A percentile compares a stretch with the other conserved stretches of the same genome.
phyloP scores from a whole-genome alignment of 2,113 vertebrate genomes.

The Mirza zaza region DNA sequence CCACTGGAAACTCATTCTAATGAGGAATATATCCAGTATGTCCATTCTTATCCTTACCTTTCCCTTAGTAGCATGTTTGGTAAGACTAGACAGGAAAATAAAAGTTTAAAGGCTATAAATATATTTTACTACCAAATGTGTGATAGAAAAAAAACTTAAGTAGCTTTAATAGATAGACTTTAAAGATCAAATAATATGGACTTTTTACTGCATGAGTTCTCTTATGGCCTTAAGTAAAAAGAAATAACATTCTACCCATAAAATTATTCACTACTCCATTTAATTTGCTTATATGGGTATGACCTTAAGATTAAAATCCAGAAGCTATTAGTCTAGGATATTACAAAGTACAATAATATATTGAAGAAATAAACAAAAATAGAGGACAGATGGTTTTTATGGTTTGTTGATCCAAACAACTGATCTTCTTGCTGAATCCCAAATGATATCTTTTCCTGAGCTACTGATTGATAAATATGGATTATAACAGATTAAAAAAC shows the following conservation, averaged over 20 bases:
- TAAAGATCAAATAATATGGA: not conserved
- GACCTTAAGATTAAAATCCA: conserved; percentile 29
- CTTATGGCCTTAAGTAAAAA: conserved; percentile 17
- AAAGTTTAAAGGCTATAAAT: not conserved
- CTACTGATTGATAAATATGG: conserved; percentile 30
- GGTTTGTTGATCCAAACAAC: conserved; percentile 20
- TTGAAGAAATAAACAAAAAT: conserved; percentile 36
- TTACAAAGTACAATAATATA: not conserved
- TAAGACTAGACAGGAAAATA: not conserved
- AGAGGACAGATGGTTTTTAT: conserved; percentile 51
- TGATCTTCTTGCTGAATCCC: not conserved
- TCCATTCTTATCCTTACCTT: not conserved
- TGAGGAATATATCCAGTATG: not conserved
- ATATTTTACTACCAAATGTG: not conserved
- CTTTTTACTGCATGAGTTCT: not conserved
- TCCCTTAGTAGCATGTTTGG: not conserved
- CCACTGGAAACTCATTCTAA: not conserved
- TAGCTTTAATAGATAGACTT: not conserved
- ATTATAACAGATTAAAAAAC: not conserved
- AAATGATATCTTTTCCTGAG: not conserved
- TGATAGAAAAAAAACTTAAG: not conserved
- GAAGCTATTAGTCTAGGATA: not conserved
- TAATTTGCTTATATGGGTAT: not conserved
- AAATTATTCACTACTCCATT: not conserved
- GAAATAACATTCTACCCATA: not conserved